Base-by-base conservation (phyloP, 1,140 invertebrate species). In the Diorhabda sublineata region DNA sequence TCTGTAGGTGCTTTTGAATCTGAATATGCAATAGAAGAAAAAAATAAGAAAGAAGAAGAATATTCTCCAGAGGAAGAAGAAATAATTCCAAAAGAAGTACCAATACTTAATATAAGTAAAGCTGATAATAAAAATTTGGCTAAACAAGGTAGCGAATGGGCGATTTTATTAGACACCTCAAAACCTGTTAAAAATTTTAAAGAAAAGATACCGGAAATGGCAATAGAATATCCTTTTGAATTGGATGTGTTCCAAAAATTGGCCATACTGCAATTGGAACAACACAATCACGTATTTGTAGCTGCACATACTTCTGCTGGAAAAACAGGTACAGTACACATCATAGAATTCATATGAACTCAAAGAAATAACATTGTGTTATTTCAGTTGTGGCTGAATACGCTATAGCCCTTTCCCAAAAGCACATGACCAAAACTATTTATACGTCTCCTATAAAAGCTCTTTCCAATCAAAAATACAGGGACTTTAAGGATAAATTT, bases 371-470 rank as follows among this genome's bases (percentile, higher is more conserved):
- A 85, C 99, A 26, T 26, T 26, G 1, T 26, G 6, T 52, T 52
- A 8, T 52, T 52, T 6, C 98, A 2, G 97, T 98, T 0, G 96
- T 99, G 8, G 98, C 98, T 3, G 98, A 99, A 84, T 99, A 99
- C 83, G 98, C 98, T 3, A 94, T 96, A 75, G 97, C 97, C 0
- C 84, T 99, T 70, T 95, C 95, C 8, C 88, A 93, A 75, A 91
- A 93, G 75, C 94, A 98, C 79, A 93, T 93, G 85, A 98, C 97
- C 0, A 91, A 96, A 80, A 91, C 94, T 6, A 95, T 99, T 71
- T 99, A 99, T 81, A 99, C 98, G 1, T 99, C 98, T 1, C 98
- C 98, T 2, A 99, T 99, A 61, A 99, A 99, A 85, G 98, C 98
- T 0, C 83, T 99, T 4, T 99, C 98, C 0, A 99, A 99, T 85